Evolutionary conservation across 2,888 invertebrate species (phyloP), one percentile per base, ranked within the genome.

Genomic region (Drosophila formosana): DNA sequence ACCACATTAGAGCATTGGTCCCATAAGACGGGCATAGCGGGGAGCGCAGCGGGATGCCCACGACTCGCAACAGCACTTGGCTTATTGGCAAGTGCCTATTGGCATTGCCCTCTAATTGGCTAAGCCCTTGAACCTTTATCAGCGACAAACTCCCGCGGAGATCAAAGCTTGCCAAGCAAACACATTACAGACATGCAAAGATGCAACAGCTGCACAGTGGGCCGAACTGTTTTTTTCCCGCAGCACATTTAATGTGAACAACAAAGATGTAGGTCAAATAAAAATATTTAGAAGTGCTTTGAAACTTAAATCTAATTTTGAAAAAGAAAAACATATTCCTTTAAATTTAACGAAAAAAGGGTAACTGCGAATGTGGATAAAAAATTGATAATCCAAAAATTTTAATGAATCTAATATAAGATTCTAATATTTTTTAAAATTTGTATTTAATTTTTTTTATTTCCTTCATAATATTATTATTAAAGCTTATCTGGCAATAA

Each of bases 1-100:
- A 72, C 89, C 72, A 73, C 85, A 74, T 89, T 85, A 89, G 85
- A 72, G 66, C 68, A 60, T 50, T 61, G 57, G 50, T 65, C 72
- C 50, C 71, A 71, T 66, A 56, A 45, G 47, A 28, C 55, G 52
- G 47, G 45, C 68, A 56, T 8, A n/a, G 50, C 41, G 11, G 23
- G 6, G 11, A 26, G 57, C 23, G 4, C 39, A 41, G 34, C 57
- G 57, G 77, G 41, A 53, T 11, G 47, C 32, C 34, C 47, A 18
- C 45, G n/a, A 39, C 55, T 64, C 18, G 39, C 13, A 41, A 13
- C 4, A 11, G 13, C 39, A 18, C 18, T 41, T 41, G 39, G 18
- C 39, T 18, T 39, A 39, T 39, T 13, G 13, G 18, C 39, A 41
- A 41, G 39, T 18, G 18, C 39, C 39, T 6, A 41, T 41, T 46